These are phyloP conservation scores for Oncopodura yosiiana DNA, from an alignment of 1,140 invertebrate species.

Conservation along the genomic window DNA sequence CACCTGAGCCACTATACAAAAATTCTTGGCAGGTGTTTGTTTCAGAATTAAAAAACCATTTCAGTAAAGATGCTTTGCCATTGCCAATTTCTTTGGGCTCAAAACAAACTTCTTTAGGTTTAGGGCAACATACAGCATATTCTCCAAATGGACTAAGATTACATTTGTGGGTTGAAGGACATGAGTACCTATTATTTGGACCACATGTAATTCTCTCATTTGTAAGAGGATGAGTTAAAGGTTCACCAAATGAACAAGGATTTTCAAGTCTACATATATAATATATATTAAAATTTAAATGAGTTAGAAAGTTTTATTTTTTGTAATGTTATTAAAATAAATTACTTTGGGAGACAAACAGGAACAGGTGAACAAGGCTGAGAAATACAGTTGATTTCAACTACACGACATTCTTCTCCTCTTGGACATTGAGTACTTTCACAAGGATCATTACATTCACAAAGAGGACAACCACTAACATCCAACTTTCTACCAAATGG, in stretches of 20 bases:
- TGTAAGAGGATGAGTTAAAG: conserved; percentile 48
- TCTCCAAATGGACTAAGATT: conserved; percentile 67
- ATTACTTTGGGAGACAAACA: conserved; percentile 55
- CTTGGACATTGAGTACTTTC: conserved; percentile 36
- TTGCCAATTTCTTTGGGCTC: conserved; percentile 55
- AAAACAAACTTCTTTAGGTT: conserved; percentile 73
- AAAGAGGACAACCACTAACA: conserved; percentile 39
- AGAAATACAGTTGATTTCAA: conserved; percentile 45
- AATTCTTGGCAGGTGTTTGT: conserved; percentile 64
- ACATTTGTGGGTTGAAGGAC: conserved; percentile 73
- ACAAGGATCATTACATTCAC: conserved; percentile 40
- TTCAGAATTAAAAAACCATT: conserved; percentile 69
- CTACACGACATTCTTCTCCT: conserved; percentile 50
- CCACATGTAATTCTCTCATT: conserved; percentile 53
- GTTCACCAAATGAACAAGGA: conserved; percentile 56
- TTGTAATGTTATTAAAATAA: no score
- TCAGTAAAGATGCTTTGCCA: conserved; percentile 42
- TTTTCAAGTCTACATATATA: conserved; percentile 50
- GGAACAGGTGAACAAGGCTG: conserved; percentile 63
- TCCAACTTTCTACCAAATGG: conserved; percentile 58
- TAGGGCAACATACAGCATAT: conserved; percentile 70
- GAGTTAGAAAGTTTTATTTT: not conserved
- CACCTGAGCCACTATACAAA: conserved; percentile 56
- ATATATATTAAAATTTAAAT: not conserved
- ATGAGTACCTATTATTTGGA: conserved; percentile 57